Evolutionary conservation across 2,888 invertebrate species (phyloP).

Genomic region (Bellardia bayeri): DNA sequence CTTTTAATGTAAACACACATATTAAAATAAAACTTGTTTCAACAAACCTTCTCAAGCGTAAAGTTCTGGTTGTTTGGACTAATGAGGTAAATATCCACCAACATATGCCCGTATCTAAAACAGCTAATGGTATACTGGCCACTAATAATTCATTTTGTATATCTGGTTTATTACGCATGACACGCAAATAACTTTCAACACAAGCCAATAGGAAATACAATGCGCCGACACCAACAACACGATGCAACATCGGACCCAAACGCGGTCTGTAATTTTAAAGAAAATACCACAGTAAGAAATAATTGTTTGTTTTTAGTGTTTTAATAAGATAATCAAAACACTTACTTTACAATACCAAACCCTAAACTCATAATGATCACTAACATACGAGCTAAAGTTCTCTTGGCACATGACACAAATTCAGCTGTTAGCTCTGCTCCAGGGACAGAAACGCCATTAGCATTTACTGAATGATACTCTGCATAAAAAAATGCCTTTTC

Average conservation of each 20-base stretch:
- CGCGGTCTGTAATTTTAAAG: constrained; percentile 87
- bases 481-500: constrained; percentile 96
- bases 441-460: constrained; percentile 87
- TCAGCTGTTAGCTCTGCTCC: constrained; percentile 94
- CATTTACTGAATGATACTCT: constrained; percentile 92
- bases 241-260: constrained; percentile 94
- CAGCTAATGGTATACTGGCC: constrained; percentile 93
- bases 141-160: constrained; percentile 88
- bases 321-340: constrained; percentile 71
- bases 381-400: constrained; percentile 95
- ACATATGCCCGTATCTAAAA: constrained; percentile 94
- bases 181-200: constrained; percentile 93
- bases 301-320: background rate
- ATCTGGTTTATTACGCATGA: constrained; percentile 87
- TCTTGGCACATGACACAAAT: constrained; percentile 95
- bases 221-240: constrained; percentile 93
- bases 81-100: constrained; percentile 97
- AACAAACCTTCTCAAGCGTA: constrained; percentile 90
- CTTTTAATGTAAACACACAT: no score
- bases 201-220: constrained; percentile 93
- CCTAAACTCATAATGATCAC: constrained; percentile 97
- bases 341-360: constrained; percentile 97
- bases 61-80: constrained; percentile 94
- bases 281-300: background rate
- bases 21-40: no score